Evolutionary conservation across 1,140 invertebrate genomes (phyloP).

Genomic region (Hormaphis cornu): DNA sequence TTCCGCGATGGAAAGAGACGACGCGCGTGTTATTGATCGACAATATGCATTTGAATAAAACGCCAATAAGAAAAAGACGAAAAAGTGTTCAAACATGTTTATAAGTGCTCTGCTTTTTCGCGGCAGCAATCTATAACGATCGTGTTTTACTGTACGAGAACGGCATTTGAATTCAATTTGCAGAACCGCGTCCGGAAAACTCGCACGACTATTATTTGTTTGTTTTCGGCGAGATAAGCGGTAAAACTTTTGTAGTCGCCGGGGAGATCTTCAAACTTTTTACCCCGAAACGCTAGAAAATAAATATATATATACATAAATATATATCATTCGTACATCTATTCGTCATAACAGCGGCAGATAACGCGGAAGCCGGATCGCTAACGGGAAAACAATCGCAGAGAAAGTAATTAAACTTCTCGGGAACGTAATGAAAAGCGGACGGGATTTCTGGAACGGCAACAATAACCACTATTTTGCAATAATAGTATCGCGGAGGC

Average conservation of each 20-base stretch:
- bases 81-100: no score
- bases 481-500: neutral
- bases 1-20: no score
- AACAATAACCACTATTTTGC: no score
- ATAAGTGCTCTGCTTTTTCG: no score
- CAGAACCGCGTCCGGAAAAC: conserved; percentile 8
- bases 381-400: neutral
- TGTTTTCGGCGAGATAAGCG: conserved; percentile 22
- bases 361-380: neutral
- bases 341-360: neutral
- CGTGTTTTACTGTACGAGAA: neutral
- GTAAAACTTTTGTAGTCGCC: conserved; percentile 16
- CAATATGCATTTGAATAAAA: no score
- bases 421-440: neutral
- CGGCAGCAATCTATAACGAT: no score
- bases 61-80: no score
- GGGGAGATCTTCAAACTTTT: conserved; percentile 9
- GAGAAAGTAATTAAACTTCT: neutral
- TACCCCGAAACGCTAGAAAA: neutral
- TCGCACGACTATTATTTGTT: conserved; percentile 2
- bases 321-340: no score
- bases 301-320: neutral
- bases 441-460: neutral
- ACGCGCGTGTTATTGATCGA: no score
- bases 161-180: conserved; percentile 24